Conservation (phyloP, 2,113 vertebrate species). For the Tapirus terrestris region DNA sequence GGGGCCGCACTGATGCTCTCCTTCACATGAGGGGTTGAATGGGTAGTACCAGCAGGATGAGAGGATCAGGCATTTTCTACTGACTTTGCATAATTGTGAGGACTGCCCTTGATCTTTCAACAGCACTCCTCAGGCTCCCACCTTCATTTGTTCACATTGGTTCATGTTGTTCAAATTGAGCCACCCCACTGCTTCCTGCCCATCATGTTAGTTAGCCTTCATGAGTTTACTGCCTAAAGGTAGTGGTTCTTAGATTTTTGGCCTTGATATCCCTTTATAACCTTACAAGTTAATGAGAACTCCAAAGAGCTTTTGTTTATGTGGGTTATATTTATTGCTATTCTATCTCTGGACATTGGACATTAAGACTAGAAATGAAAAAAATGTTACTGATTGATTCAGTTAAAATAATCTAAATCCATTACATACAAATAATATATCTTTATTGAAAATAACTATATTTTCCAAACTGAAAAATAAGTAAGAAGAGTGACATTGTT, state of each 20-base stretch:
- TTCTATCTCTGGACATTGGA: background rate
- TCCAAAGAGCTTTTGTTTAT: background rate
- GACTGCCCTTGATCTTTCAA: background rate
- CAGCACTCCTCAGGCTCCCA: background rate
- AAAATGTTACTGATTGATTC: background rate
- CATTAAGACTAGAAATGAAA: background rate
- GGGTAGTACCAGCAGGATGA: background rate
- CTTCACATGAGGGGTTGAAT: background rate
- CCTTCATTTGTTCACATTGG: background rate
- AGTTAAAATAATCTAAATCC: background rate
- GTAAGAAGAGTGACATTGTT: background rate
- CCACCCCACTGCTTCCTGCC: background rate
- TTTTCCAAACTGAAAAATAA: background rate
- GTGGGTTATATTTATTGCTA: background rate
- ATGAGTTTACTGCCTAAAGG: background rate
- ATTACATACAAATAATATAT: background rate
- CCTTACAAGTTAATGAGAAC: background rate
- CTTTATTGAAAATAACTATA: slow-evolving; percentile 6
- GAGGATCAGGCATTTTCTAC: background rate
- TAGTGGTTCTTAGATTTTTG: background rate
- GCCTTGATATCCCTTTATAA: background rate
- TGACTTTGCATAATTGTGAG: background rate
- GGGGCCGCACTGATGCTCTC: background rate
- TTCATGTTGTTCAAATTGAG: background rate
- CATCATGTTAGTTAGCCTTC: background rate